Base-by-base conservation (phyloP, 2,797 vertebrate species). In the Enteromius argenteus region DNA sequence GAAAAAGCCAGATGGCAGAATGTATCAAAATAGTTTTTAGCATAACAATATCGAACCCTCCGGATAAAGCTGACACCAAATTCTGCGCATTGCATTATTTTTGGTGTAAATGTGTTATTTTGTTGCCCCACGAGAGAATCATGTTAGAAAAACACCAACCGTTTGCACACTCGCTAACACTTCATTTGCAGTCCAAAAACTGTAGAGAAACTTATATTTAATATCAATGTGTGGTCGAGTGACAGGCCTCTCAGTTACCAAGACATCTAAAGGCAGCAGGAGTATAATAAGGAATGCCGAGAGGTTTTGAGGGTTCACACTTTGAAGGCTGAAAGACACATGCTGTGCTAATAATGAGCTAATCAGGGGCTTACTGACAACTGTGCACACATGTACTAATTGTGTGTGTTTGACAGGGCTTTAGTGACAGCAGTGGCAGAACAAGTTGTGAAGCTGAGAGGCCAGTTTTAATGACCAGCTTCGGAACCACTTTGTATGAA, bases 301-400 rank as follows among this genome's bases (percentile, higher is more conserved):
- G 71, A 86, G 58, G 81, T 82, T 83, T 68, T 78, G 60, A 74
- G 79, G 66, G 73, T 81, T 83, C 53, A 53, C 80, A 73, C 86
- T 88, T 84, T 88, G 86, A 89, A 85, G 69, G 69, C 30, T 72
- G 67, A 77, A 66, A 78, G 76, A 84, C 76, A 73, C 85, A 86
- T 32, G 60, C 72, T 84, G 85, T 81, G 84, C 66, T 82, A 85
- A 89, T 86, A 74, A 83, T 84, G 42, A 58, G 78, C 71, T 85
- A 72, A 88, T 87, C 49, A 83, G 83, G 58, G 83, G 51, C 68
- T 56, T 56, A 83, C 37, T n/a, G 60, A 23, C 17, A 64, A 53
- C 67, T 44, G 69, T 35, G 56, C 21, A 53, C 62, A 53, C 85
- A 81, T 15, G 21, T 64, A 49, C 46, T 76, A 83, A 83, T 68